Evolutionary conservation across 2,113 vertebrate genomes (phyloP).

Genomic region (Brachypodius melanocephalos): DNA sequence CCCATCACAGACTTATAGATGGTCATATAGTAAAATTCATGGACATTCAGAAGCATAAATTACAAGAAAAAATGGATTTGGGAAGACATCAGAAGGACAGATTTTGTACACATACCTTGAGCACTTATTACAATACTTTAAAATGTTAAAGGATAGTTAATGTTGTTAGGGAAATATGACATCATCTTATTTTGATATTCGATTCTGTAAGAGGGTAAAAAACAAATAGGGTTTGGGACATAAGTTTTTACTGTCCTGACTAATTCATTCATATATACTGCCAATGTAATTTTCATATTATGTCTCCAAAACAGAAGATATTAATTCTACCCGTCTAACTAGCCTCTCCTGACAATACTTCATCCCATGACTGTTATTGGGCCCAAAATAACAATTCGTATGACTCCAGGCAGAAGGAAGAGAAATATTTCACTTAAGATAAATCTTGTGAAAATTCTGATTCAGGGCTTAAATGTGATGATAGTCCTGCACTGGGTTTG

Average conservation of each 20-base stretch:
- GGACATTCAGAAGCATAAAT: neutral
- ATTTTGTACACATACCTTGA: neutral
- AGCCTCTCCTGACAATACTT: neutral
- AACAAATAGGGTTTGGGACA: neutral
- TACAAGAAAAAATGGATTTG: neutral
- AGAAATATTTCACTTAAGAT: neutral
- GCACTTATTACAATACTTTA: neutral
- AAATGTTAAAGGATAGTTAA: neutral
- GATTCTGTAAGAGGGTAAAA: neutral
- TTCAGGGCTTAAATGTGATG: neutral
- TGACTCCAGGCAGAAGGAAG: neutral
- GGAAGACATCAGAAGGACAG: neutral
- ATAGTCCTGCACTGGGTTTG: neutral
- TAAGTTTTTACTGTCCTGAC: neutral
- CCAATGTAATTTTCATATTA: neutral
- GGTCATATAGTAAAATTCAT: neutral
- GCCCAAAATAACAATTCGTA: neutral
- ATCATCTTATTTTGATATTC: neutral
- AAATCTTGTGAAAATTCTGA: neutral
- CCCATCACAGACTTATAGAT: neutral
- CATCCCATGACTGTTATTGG: neutral
- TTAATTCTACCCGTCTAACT: neutral
- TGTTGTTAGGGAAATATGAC: neutral
- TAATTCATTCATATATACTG: neutral
- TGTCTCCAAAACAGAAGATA: neutral